Evolutionary conservation across 2,888 invertebrate genomes (phyloP).

Genomic region (Trichogramma dendrolimi): DNA sequence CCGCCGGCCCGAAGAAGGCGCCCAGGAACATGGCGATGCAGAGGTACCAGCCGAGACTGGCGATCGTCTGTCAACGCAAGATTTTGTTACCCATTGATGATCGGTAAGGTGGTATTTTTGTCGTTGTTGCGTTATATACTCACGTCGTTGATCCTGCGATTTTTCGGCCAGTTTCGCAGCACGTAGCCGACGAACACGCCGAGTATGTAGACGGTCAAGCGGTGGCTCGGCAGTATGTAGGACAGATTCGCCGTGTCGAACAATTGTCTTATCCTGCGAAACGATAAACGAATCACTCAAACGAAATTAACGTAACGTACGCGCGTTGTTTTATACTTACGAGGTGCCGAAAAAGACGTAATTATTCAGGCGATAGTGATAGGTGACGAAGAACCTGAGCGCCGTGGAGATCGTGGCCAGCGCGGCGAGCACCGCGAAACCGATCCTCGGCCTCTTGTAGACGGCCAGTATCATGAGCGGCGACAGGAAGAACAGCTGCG

Average conservation of each 20-base stretch:
- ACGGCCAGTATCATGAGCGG: conserved; percentile 59
- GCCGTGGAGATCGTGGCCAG: conserved; percentile 59
- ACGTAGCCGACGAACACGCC: conserved; percentile 63
- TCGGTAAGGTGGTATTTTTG: background rate
- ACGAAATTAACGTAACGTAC: background rate
- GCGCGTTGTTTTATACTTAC: conserved; percentile 52
- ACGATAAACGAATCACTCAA: conserved; percentile 11
- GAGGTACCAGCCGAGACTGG: conserved; percentile 58
- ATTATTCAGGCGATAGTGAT: conserved; percentile 59
- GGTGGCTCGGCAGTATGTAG: conserved; percentile 64
- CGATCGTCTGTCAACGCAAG: conserved; percentile 46
- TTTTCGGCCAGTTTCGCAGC: conserved; percentile 53
- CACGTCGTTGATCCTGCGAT: conserved; percentile 54
- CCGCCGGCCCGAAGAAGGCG: conserved; percentile 61
- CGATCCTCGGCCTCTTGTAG: conserved; percentile 61
- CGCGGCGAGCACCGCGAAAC: conserved; percentile 51
- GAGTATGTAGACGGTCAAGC: conserved; percentile 67
- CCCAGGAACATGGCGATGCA: conserved; percentile 55
- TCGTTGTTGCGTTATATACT: conserved; percentile 11
- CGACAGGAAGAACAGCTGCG: conserved; percentile 63
- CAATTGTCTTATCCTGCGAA: conserved; percentile 59
- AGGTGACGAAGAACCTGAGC: conserved; percentile 62
- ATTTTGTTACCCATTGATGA: background rate
- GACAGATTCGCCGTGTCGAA: conserved; percentile 67
- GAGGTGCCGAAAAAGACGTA: conserved; percentile 67